Percentiles rank a stretch among this genome's conserved stretches.
Conservation (phyloP, 2,888 invertebrate species). For the Macrophya annulata region DNA sequence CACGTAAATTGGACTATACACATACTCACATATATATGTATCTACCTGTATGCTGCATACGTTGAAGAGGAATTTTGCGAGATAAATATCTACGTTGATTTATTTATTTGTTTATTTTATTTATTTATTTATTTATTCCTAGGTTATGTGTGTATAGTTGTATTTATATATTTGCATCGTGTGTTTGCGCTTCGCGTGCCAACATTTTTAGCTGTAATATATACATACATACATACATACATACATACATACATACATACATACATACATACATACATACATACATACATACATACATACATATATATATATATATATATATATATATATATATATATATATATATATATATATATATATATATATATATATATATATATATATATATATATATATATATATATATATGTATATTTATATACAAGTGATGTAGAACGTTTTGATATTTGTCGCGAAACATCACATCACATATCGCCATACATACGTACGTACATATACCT, state of each 20-base stretch:
- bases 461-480: not conserved
- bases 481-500: not conserved
- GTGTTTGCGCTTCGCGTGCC: conserved; percentile 19
- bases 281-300: no score
- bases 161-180: not conserved
- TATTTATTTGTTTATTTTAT: not conserved
- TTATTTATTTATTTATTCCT: conserved; percentile 1
- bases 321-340: not conserved
- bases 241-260: not conserved
- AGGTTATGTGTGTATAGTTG: not conserved
- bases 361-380: not conserved
- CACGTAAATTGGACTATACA: not conserved
- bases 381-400: not conserved
- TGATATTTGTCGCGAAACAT: conserved; percentile 8
- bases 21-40: not conserved
- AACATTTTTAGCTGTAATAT: not conserved
- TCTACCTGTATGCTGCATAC: not conserved
- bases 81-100: not conserved
- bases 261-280: not conserved
- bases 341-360: not conserved
- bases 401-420: not conserved
- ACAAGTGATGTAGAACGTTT: conserved; percentile 16
- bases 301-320: not conserved
- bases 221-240: not conserved
- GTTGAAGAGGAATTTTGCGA: not conserved